Evolutionary conservation across 1,140 invertebrate genomes (phyloP), one percentile per base, ranked within the genome.

Genomic region (Rhyacophila brunnea): DNA sequence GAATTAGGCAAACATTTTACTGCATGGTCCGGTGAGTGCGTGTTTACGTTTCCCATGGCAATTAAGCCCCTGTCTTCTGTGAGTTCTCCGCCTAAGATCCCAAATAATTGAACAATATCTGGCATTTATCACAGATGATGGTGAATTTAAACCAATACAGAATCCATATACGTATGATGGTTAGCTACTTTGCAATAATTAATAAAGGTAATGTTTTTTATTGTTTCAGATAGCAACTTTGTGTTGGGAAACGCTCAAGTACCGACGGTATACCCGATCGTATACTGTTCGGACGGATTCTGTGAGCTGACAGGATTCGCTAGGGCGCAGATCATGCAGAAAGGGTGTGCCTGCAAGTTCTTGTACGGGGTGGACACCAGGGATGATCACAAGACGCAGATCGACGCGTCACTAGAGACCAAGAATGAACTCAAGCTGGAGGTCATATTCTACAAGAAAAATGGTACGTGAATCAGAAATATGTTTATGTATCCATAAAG

Each of bases 241-340:
- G 95, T 98, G 68, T 82, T 98, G 74, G 95, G 95, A 66, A 97
- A 97, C 83, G 95, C 95, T 57, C 93, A 96, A 80, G 94, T 96
- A 61, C 86, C 89, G 60, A 61, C 63, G 0, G 75, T 86, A 57
- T 93, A 93, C 81, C 95, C 95, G 62, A 96, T 98, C 78, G 95
- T 98, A 59, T 98, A 98, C 80, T 98, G 95, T 80, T 96, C 93
- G 2, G 95, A 98, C 85, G 95, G 95, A 47, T 98, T 98, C 82
- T 96, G 93, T 74, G 95, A 97, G 79, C 86, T 98, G 79, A 96
- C 94, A 55, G 94, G 94, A 58, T 96, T 88, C 80, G 84, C 91
- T 57, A 84, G 95, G 61, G 94, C 94, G 35, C 93, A 97, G 80
- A 95, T 96, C 74, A 95, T 95, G 93, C 94, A 96, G 77, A 96